Base-by-base conservation (phyloP, 2,888 invertebrate genomes). In the Incurvaria masculella region DNA sequence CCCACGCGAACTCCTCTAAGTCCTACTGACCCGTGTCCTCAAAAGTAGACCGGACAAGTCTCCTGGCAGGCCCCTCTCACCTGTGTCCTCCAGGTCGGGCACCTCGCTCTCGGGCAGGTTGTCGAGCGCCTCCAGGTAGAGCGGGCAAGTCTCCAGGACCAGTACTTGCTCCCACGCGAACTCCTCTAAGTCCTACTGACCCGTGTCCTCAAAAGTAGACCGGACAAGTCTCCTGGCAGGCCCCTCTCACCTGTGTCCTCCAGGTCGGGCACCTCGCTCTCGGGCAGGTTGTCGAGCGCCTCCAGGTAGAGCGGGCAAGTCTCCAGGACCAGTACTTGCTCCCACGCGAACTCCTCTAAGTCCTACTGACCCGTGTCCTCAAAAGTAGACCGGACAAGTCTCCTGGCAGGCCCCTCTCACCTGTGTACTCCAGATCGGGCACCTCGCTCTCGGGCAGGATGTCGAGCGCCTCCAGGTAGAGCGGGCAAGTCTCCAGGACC, bases 221-320 rank as follows among this genome's bases (percentile, higher is more conserved):
- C 5, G 55, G 55, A 20, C 46, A 26, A 1, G 52, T 52, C 21
- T 55, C 55, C 2, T 53, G 55, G 8, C 53, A n/a, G n/a, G n/a
- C n/a, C n/a, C n/a, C n/a, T n/a, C n/a, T n/a, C n/a, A n/a, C n/a
- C n/a, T n/a, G n/a, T n/a, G n/a, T n/a, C n/a, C n/a, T n/a, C n/a
- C 46, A 55, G 44, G 23, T 55, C 55, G n/a, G 55, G 55, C 17
- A 55, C 51, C 10, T 48, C 50, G n/a, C 51, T 51, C 33, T 55
- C 55, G 2, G 51, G 48, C 39, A 55, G 44, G n/a, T 52, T 52
- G 38, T 53, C 53, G 2, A 53, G 51, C 10, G 55, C 55, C 33
- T 52, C 52, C 21, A 51, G 51, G 20, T 49, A 47, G 26, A 50
- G 44, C 5, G 55, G 55, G 21, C 46, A 26, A 1, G 52, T 52